These are phyloP conservation scores for Uria lomvia DNA, from an alignment of 2,113 vertebrate species.

Conservation along the genomic window DNA sequence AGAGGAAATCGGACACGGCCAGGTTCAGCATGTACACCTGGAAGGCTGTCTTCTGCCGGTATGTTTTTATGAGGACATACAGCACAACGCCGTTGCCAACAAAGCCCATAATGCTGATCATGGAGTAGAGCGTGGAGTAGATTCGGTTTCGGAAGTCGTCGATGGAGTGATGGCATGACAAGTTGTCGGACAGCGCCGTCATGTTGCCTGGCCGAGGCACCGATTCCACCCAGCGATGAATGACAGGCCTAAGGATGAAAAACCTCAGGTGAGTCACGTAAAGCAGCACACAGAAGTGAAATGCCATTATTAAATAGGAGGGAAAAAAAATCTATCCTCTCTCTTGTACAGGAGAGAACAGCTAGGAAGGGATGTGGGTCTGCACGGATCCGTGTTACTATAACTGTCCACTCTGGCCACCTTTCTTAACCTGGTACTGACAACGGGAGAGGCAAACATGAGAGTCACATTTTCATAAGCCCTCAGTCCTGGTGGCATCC, in stretches of 20 bases:
- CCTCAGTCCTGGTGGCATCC: background rate
- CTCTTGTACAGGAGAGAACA: background rate
- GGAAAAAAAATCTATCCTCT: background rate
- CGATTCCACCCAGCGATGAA: accelerated
- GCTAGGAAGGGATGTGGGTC: background rate
- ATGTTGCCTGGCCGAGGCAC: background rate
- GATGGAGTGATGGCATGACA: slow-evolving; percentile 69
- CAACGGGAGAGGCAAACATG: too few species aligned
- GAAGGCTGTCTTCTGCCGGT: slow-evolving; percentile 82
- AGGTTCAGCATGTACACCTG: slow-evolving; percentile 95
- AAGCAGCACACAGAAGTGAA: background rate
- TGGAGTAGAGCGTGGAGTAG: slow-evolving; percentile 87
- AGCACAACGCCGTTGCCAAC: slow-evolving; percentile 88
- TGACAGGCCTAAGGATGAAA: background rate
- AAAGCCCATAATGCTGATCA: slow-evolving; percentile 87
- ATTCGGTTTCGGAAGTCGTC: slow-evolving; percentile 92
- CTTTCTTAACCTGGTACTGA: background rate
- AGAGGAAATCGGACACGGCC: slow-evolving; percentile 88
- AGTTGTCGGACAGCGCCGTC: background rate
- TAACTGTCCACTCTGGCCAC: background rate
- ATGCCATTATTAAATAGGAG: background rate
- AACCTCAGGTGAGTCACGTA: background rate
- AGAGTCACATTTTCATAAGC: background rate
- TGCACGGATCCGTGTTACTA: accelerated
- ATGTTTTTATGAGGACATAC: slow-evolving; percentile 80